phyloP scores from a whole-genome alignment of 2,797 vertebrate genomes.

The Telmatherina bonti region DNA sequence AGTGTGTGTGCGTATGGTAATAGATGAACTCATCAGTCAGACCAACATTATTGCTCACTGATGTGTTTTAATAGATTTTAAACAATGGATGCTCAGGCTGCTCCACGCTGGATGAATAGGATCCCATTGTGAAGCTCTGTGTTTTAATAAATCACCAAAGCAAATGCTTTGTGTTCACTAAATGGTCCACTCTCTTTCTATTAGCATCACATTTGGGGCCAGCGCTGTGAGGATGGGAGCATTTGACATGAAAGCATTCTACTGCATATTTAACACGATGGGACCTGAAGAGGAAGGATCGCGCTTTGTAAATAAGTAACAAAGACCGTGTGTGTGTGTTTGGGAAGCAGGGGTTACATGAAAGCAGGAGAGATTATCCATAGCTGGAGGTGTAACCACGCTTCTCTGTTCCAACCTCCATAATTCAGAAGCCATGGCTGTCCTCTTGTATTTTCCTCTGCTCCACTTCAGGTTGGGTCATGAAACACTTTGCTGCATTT shows the following conservation, averaged over 20 bases:
- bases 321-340: conserved; percentile 14
- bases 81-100: conserved; percentile 19
- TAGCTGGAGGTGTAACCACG: conserved; percentile 71
- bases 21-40: conserved; percentile 8
- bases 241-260: conserved; percentile 55
- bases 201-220: conserved; percentile 69
- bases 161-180: conserved; percentile 77
- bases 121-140: conserved; percentile 44
- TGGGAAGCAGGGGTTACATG: conserved; percentile 8
- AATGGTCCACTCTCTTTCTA: conserved; percentile 71
- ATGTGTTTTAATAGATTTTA: conserved; percentile 18
- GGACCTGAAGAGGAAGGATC: conserved; percentile 37
- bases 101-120: conserved; percentile 37
- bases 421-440: conserved; percentile 67
- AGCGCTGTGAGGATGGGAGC: conserved; percentile 51
- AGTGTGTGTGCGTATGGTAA: neutral
- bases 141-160: conserved; percentile 73
- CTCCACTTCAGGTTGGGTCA: conserved; percentile 46
- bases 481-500: conserved; percentile 48
- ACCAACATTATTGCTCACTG: conserved; percentile 1
- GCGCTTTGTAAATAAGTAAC: conserved; percentile 75
- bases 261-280: conserved; percentile 72
- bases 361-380: conserved; percentile 54
- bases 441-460: conserved; percentile 57
- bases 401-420: conserved; percentile 70